Base-by-base conservation (phyloP, 1,140 invertebrate genomes). In the Penaeus japonicus region DNA sequence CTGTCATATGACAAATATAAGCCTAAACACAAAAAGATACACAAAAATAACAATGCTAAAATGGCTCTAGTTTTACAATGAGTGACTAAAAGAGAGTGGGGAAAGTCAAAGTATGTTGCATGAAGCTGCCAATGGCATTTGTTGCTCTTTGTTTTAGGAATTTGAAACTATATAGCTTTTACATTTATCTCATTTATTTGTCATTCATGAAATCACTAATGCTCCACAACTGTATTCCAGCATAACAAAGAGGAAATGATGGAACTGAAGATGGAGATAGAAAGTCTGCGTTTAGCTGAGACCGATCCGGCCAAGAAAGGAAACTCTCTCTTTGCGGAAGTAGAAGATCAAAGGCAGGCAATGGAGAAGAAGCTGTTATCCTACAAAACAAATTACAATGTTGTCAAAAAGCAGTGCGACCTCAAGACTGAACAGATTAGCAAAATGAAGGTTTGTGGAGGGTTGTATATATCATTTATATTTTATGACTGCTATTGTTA, bases 321-420 rank as follows among this genome's bases (percentile, higher is more conserved):
- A 15, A 91, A 91, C 86, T 91, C 91, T 32, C 82, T 91, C 35
- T 91, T 91, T 90, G 89, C 90, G 10, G 91, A 91, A 85, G 91
- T 91, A 24, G 91, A 91, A 78, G 91, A 91, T 87, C 89, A 91
- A n/a, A 77, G 91, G 24, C 87, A 91, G 30, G 88, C 89, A 57
- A 90, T 90, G 18, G 91, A 91, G 77, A 57, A 87, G 20, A 83
- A 91, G 32, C 82, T 91, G n/a, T 62, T 70, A 4, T 83, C 57
- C 22, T 88, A 90, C 55, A 84, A 87, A 82, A 84, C 84, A 4
- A 90, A 85, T 10, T 89, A 91, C 59, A 89, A 88, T 59, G 82
- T 85, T 12, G 55, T 89, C 17, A 90, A 89, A 80, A 89, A 86
- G 35, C 81, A 90, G n/a, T 65, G 32, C 78, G 85, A 88, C 15